Conservation (phyloP, 2,113 vertebrate species). For the Myanophis thanlyinensis region DNA sequence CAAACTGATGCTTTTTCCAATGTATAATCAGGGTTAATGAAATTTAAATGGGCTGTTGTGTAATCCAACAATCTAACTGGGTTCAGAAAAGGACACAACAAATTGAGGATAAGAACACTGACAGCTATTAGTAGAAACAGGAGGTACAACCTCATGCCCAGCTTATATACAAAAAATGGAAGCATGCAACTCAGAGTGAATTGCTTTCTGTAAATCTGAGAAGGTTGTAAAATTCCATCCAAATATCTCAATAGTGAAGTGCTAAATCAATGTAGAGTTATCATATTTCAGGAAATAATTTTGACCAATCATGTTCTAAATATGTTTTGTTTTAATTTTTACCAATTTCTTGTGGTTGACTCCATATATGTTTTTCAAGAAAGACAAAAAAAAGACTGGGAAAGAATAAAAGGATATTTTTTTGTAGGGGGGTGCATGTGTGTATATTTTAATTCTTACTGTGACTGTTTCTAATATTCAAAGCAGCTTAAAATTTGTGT, state of each 20-base stretch:
- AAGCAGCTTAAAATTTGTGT: background rate
- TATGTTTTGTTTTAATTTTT: background rate
- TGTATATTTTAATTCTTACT: background rate
- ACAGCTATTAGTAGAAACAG: background rate
- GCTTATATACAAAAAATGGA: background rate
- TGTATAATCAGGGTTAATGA: conserved; percentile 48
- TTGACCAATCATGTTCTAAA: background rate
- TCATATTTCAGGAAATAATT: background rate
- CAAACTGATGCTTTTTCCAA: conserved; percentile 4
- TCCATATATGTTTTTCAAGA: background rate
- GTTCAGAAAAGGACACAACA: conserved; percentile 13
- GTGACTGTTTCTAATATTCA: background rate
- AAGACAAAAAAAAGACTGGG: background rate
- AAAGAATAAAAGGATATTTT: background rate
- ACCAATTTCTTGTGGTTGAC: background rate
- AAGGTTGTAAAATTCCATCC: background rate
- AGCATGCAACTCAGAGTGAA: background rate
- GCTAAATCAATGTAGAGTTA: too few relatives aligned
- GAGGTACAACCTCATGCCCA: background rate
- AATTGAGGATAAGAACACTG: conserved; percentile 7
- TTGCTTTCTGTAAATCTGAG: background rate
- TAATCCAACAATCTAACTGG: conserved; percentile 3
- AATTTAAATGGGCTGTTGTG: conserved; percentile 41
- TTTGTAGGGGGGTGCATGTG: too few relatives aligned
- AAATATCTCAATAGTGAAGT: background rate